Evolutionary conservation across 2,888 invertebrate species (phyloP).

Genomic region (Protophormia terraenovae): DNA sequence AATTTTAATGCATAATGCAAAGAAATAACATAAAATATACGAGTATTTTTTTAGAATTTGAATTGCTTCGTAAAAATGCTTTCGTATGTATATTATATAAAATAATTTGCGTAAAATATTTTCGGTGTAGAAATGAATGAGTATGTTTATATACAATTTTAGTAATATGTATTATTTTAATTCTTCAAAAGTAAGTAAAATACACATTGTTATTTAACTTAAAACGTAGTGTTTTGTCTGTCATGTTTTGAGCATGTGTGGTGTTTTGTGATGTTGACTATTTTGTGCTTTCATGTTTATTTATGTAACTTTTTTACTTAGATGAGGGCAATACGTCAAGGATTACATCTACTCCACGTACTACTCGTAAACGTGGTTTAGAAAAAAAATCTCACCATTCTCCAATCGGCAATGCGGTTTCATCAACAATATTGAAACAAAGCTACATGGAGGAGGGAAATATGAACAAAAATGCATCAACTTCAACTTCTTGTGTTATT

Average conservation of each 20-base stretch:
- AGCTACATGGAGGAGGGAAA: neutral
- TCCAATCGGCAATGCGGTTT: neutral
- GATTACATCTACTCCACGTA: neutral
- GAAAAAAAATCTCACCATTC: neutral
- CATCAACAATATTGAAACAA: neutral
- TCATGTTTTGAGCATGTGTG: neutral
- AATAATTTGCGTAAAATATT: too few relatives aligned
- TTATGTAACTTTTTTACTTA: neutral
- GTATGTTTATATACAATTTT: too few relatives aligned
- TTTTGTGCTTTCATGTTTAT: neutral
- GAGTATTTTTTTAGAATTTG: too few relatives aligned
- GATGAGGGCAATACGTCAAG: neutral
- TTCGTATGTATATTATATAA: too few relatives aligned
- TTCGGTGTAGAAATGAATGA: too few relatives aligned
- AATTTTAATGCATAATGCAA: too few relatives aligned
- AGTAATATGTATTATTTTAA: neutral
- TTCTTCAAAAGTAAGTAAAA: neutral
- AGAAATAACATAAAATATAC: too few relatives aligned
- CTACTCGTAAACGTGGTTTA: neutral
- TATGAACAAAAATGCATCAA: neutral
- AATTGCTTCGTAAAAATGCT: too few relatives aligned
- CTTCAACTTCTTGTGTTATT: neutral
- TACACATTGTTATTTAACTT: neutral
- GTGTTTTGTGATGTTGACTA: neutral
- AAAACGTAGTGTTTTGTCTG: too few relatives aligned